Conservation (phyloP, 1,140 invertebrate species). For the Sitodiplosis mosellana region DNA sequence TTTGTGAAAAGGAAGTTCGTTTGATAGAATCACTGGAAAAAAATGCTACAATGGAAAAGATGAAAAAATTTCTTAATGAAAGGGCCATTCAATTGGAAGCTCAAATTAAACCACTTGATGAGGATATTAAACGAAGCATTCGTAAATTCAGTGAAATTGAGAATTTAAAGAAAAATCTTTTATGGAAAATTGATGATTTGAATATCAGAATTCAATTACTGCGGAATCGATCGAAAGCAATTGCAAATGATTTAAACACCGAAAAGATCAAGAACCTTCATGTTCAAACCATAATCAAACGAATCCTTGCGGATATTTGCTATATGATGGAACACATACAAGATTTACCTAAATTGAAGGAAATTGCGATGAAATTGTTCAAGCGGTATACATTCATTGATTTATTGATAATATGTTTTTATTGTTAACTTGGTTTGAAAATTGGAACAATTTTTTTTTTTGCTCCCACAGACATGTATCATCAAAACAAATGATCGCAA, state of each 20-base stretch:
- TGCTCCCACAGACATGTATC: too few relatives aligned
- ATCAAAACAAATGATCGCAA: too few relatives aligned
- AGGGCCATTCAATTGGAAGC: constrained; percentile 71
- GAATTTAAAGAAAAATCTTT: constrained; percentile 29
- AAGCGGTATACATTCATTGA: too few relatives aligned
- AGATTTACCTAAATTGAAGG: too few relatives aligned
- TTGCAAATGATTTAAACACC: neutral
- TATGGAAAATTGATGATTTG: constrained; percentile 46
- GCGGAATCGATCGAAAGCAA: neutral
- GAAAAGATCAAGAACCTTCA: neutral
- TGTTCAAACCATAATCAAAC: too few relatives aligned
- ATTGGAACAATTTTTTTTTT: too few relatives aligned
- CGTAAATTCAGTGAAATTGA: constrained; percentile 60
- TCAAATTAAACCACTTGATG: constrained; percentile 67
- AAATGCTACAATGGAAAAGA: constrained; percentile 78
- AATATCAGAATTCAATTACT: neutral
- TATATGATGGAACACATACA: too few relatives aligned
- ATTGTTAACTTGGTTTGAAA: too few relatives aligned
- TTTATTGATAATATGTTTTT: too few relatives aligned
- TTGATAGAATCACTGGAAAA: constrained; percentile 67
- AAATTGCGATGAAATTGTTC: too few relatives aligned
- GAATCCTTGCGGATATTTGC: too few relatives aligned
- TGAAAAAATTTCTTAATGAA: constrained; percentile 75
- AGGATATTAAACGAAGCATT: constrained; percentile 58
- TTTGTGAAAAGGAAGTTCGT: constrained; percentile 67